Percentiles rank a stretch among this genome's conserved stretches.
These are phyloP conservation scores for Falcunculus frontatus DNA, from an alignment of 2,113 vertebrate genomes.

Conservation along the genomic window DNA sequence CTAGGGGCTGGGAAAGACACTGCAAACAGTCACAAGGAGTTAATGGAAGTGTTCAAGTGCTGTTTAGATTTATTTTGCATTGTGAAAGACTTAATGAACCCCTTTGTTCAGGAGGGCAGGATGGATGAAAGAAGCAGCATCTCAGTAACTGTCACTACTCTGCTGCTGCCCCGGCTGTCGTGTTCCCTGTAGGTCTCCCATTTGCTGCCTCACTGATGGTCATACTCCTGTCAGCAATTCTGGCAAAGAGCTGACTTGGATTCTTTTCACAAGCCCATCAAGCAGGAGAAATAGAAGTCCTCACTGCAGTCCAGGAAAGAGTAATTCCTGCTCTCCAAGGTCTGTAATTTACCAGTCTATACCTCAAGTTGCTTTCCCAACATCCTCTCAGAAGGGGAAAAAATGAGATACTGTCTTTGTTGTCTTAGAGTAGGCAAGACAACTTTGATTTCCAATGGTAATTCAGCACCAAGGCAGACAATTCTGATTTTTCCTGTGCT, in stretches of 20 bases:
- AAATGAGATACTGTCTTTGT: not conserved
- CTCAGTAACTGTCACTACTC: not conserved
- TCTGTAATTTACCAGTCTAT: not conserved
- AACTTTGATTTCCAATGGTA: not conserved
- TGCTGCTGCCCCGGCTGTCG: fast-evolving
- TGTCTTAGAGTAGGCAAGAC: not conserved
- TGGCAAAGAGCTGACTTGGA: not conserved
- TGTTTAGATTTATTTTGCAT: not conserved
- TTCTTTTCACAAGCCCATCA: not conserved
- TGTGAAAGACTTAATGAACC: not conserved
- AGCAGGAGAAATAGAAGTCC: not conserved
- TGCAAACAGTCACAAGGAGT: not conserved
- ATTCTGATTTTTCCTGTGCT: not conserved
- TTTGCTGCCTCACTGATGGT: not conserved
- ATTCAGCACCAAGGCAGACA: not conserved
- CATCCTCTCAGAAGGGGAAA: not conserved
- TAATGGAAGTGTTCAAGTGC: not conserved
- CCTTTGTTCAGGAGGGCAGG: not conserved
- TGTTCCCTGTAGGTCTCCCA: not conserved
- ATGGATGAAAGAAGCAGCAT: not conserved
- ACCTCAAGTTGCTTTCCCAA: not conserved
- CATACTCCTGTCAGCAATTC: not conserved
- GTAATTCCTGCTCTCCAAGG: not conserved
- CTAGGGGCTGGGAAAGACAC: not conserved
- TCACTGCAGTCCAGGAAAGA: not conserved